Conservation (phyloP, 92 coral and sea anemone species). For the Meandrina meandrites region DNA sequence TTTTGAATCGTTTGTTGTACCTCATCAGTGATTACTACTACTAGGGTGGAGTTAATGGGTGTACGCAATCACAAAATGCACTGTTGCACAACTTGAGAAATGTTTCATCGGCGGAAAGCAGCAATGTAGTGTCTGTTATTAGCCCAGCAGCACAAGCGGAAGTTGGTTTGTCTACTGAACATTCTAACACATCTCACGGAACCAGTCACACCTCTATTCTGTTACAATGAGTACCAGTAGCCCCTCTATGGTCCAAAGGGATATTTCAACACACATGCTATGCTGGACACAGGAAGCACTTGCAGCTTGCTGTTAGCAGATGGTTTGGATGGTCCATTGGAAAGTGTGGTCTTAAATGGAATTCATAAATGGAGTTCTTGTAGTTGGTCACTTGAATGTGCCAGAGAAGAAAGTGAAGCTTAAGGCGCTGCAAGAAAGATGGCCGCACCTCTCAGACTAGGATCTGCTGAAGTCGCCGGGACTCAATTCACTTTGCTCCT, state of each 20-base stretch:
- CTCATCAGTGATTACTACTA: too few relatives aligned
- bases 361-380: constrained; percentile 50
- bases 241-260: constrained; percentile 61
- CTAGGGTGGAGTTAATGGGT: constrained; percentile 49
- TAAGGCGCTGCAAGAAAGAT: constrained; percentile 33
- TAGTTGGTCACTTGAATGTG: constrained; percentile 43
- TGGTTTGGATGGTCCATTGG: constrained; percentile 56
- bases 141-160: not conserved
- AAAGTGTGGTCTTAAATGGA: constrained; percentile 47
- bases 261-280: constrained; percentile 41
- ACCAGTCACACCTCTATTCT: constrained; percentile 28
- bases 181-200: constrained; percentile 29
- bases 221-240: constrained; percentile 48
- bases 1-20: too few relatives aligned
- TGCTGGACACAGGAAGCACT: constrained; percentile 60
- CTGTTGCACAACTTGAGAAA: constrained; percentile 36
- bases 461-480: constrained; percentile 47
- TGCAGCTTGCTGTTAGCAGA: constrained; percentile 51
- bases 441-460: constrained; percentile 50
- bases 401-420: constrained; percentile 35
- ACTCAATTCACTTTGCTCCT: constrained; percentile 45
- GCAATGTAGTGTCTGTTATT: not conserved
- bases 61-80: constrained; percentile 44
- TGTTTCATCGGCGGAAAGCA: not conserved
- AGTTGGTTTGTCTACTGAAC: constrained; percentile 11